Evolutionary conservation across 2,113 vertebrate species (phyloP).

Genomic region (Macrotus californicus): DNA sequence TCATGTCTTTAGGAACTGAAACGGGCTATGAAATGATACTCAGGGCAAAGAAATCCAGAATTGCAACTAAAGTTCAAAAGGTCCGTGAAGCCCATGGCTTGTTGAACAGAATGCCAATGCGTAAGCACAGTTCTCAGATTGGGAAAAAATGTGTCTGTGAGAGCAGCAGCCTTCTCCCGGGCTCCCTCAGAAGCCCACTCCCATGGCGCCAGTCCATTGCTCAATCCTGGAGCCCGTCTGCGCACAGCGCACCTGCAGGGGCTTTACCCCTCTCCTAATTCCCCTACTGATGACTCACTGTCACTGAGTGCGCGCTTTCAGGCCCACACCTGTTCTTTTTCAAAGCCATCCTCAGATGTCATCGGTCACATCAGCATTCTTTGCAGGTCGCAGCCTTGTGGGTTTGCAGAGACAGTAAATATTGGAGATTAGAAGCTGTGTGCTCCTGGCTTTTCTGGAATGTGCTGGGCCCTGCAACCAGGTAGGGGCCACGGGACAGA

Average conservation of each 20-base stretch:
- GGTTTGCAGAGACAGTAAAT: slow-evolving; percentile 17
- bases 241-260: background rate
- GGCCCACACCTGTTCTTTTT: background rate
- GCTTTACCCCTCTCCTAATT: background rate
- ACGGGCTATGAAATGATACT: background rate
- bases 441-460: background rate
- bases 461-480: background rate
- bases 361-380: background rate
- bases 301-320: background rate
- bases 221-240: background rate
- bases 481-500: background rate
- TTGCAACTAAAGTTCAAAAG: background rate
- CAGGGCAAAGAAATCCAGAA: background rate
- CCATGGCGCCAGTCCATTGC: background rate
- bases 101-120: background rate
- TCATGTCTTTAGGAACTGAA: background rate
- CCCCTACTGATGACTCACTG: background rate
- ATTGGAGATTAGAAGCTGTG: background rate
- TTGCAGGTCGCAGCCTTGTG: background rate
- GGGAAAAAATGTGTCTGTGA: background rate
- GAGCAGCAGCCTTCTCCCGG: background rate
- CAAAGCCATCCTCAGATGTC: slow-evolving; percentile 15
- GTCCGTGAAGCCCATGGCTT: background rate
- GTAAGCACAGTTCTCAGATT: background rate
- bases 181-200: background rate